Evolutionary conservation across 2,113 vertebrate genomes (phyloP).

Genomic region (human (Homo sapiens)): GRCh38 chr6:149684001-149684500

Average conservation of each 20-base stretch:
- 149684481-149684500: slow-evolving; percentile 91
- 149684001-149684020: slow-evolving; percentile 87
- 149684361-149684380: slow-evolving; percentile 92
- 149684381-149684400: slow-evolving; percentile 92
- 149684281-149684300: slow-evolving; percentile 92
- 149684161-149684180: slow-evolving; percentile 81
- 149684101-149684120: slow-evolving; percentile 94
- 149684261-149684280: slow-evolving; percentile 92
- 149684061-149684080: slow-evolving; percentile 92
- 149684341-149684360: slow-evolving; percentile 93
- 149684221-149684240: slow-evolving; percentile 93
- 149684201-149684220: slow-evolving; percentile 93
- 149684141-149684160: slow-evolving; percentile 85
- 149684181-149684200: slow-evolving; percentile 90
- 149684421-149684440: slow-evolving; percentile 89
- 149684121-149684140: slow-evolving; percentile 93
- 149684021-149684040: slow-evolving; percentile 91
- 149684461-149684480: slow-evolving; percentile 90
- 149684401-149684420: slow-evolving; percentile 88
- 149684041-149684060: slow-evolving; percentile 91
- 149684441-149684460: slow-evolving; percentile 89
- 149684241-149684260: slow-evolving; percentile 97
- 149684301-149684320: slow-evolving; percentile 90
- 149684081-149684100: slow-evolving; percentile 95
- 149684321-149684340: slow-evolving; percentile 89